Base-by-base conservation (phyloP, 2,888 invertebrate genomes). In the Leucophora obtusa region DNA sequence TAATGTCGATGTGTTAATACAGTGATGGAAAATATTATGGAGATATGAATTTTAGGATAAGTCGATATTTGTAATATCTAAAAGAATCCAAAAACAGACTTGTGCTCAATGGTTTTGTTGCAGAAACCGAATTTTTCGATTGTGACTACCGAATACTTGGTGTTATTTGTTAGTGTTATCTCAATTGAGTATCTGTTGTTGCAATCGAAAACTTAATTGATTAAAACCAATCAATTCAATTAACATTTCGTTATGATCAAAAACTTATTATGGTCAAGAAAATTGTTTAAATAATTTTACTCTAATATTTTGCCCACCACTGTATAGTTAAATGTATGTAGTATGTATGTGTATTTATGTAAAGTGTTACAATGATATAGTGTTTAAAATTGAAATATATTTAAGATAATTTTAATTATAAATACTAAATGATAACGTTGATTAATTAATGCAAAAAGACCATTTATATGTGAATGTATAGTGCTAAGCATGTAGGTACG, bases 381-480 rank as follows among this genome's bases (percentile, higher is more conserved):
- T n/a, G 0, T 47, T 47, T 10, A 38, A 11, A 38, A 11, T 38
- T 14, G 2, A 38, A 38, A 38, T 38, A 38, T 5, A 38, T 38
- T 11, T 38, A 38, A 47, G 43, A 6, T 47, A 47, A n/a, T 47
- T 47, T 47, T 47, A 47, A n/a, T 47, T 6, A 47, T n/a, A 6
- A 7, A 47, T 47, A 47, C n/a, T 47, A 5, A 47, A 47, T n/a
- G 14, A 47, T 38, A 38, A 38, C 6, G 14, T 38, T 38, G 38
- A 28, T 38, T 11, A 14, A 11, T 38, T 38, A 38, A n/a, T 62
- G 56, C 18, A 63, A 50, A 50, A 24, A 47, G 53, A 35, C 65
- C 24, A 50, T 50, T 56, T 56, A 3, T 56, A 21, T 50, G 14
- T 11, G 11, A 38, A 38, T 11, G 10, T 38, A 38, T n/a, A 47